These are phyloP conservation scores for Nanger granti DNA, from an alignment of 2,113 vertebrate species.

Conservation along the genomic window DNA sequence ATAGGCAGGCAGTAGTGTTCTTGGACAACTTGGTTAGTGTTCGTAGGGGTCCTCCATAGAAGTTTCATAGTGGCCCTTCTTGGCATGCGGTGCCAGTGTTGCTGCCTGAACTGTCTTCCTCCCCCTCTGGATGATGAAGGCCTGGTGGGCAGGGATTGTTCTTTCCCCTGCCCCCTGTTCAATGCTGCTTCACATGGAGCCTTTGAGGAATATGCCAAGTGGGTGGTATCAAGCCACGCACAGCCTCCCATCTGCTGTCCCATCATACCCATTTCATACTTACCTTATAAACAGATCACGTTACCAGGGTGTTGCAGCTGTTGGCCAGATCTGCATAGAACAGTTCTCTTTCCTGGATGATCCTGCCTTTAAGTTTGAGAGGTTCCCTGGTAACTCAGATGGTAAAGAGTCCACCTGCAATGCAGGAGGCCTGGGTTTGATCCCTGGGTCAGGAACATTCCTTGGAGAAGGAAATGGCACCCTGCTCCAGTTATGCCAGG, in stretches of 20 bases:
- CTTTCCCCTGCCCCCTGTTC: fast-evolving
- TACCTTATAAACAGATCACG: fast-evolving
- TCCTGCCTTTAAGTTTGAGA: background rate
- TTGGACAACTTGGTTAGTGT: background rate
- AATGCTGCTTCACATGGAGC: background rate
- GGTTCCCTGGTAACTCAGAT: background rate
- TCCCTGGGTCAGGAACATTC: too few species aligned
- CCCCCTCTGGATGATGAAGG: background rate
- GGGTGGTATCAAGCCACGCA: background rate
- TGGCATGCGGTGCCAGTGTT: fast-evolving
- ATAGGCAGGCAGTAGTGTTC: background rate
- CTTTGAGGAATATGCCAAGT: background rate
- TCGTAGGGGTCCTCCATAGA: background rate
- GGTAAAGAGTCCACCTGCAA: background rate
- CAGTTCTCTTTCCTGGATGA: background rate
- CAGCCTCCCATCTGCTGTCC: background rate
- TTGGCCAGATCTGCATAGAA: background rate
- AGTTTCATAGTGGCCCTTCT: background rate
- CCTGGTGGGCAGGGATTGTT: background rate
- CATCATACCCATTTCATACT: background rate
- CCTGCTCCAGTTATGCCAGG: too few species aligned
- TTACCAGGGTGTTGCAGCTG: background rate
- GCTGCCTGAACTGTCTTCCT: background rate
- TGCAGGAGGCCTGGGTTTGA: background rate
- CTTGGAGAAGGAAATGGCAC: too few species aligned